Evolutionary conservation across 2,888 invertebrate genomes (phyloP).

Genomic region (Melieria omissa): DNA sequence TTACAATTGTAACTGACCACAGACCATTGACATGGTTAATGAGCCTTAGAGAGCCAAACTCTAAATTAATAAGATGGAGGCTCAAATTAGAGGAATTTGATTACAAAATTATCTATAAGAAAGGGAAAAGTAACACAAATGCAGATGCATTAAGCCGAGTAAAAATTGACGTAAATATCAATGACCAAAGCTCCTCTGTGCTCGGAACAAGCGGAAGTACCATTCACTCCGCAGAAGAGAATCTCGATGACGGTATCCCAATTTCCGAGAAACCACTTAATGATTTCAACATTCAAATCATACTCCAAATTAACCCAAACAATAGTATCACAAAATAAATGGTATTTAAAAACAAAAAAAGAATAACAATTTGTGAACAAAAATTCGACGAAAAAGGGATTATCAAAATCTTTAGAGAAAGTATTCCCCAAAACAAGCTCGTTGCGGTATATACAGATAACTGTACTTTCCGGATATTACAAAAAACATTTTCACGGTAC

Average conservation of each 20-base stretch:
- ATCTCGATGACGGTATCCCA: constrained; percentile 42
- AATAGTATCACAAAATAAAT: constrained; percentile 12
- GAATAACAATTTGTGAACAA: constrained; percentile 36
- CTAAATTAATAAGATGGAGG: constrained; percentile 47
- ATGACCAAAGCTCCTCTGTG: constrained; percentile 42
- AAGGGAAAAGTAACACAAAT: constrained; percentile 32
- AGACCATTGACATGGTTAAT: background rate
- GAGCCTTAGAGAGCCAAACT: no score
- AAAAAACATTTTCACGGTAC: constrained; percentile 38
- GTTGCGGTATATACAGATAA: constrained; percentile 31
- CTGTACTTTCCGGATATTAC: constrained; percentile 37
- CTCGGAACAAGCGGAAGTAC: constrained; percentile 27
- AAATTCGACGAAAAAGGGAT: constrained; percentile 36
- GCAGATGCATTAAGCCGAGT: constrained; percentile 38
- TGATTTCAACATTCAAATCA: constrained; percentile 44
- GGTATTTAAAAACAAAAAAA: constrained; percentile 43
- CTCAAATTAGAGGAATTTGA: constrained; percentile 55
- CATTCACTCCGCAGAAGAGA: constrained; percentile 41
- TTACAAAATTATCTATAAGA: constrained; percentile 47
- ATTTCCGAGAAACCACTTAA: constrained; percentile 48
- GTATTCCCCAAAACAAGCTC: constrained; percentile 43
- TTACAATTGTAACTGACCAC: constrained; percentile 7
- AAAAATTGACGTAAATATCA: constrained; percentile 41
- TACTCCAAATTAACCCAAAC: constrained; percentile 17
- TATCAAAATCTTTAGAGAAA: constrained; percentile 38